Evolutionary conservation across 1,140 invertebrate species (phyloP), one percentile per base, ranked within the genome.

Genomic region (Mylabris phalerata): DNA sequence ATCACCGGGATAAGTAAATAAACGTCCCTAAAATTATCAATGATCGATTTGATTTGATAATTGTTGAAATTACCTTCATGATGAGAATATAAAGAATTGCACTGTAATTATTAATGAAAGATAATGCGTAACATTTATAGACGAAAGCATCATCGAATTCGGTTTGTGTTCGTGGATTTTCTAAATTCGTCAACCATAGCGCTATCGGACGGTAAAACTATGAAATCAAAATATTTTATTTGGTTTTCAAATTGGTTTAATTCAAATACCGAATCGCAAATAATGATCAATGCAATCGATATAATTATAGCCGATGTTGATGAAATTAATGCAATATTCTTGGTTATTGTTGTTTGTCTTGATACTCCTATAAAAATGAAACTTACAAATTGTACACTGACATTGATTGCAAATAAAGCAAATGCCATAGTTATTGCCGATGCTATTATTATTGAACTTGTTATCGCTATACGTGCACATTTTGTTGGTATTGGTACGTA

Each of bases 21-120:
- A 58, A 47, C 39, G 50, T 32, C 54, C 59, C 62, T 63, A 40
- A 57, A 48, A 32, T 32, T 32, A 19, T 19, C 19, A 19, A 19
- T 19, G 19, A 19, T 19, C 19, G 19, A 19, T 32, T 32, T 3
- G 32, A 1, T 32, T 32, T 32, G 32, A 5, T 32, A 32, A 32
- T 0, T 7, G 32, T 7, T 32, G 32, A 32, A 32, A 32, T 32
- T 32, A 32, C 32, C 95, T 74, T 98, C 98, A 60, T 98, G 86
- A 77, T 98, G 98, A 0, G 94, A 65, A 98, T 92, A 71, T 99
- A 99, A 77, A 98, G 94, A 69, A 98, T 92, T 1, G 93, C 94
- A 19, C 93, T 89, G 75, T 98, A 98, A 73, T 96, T 98, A 75
- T 98, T 98, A 32, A 98, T 89, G 78, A 98, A 98, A 76, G 96